These are phyloP conservation scores for Noctilio leporinus DNA, from an alignment of 2,113 vertebrate species.

Conservation along the genomic window DNA sequence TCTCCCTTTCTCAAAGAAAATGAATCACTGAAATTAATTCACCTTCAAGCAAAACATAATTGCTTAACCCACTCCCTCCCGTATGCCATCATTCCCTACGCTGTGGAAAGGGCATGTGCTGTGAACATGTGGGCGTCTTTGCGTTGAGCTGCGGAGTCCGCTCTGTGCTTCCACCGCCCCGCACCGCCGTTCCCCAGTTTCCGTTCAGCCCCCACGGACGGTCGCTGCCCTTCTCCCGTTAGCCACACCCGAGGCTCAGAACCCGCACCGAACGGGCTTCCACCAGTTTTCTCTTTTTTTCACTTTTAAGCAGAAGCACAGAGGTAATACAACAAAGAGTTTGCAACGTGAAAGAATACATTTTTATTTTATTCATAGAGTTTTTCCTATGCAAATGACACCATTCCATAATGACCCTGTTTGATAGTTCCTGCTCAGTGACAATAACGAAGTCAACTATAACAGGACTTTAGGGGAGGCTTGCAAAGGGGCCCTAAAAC, in stretches of 20 bases:
- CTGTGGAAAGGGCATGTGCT: not conserved
- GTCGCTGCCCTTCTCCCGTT: not conserved
- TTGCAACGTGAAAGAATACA: not conserved
- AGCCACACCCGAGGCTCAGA: not conserved
- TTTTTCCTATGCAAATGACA: not conserved
- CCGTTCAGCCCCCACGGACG: not conserved
- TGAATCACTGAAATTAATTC: conserved; percentile 57
- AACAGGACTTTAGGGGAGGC: not conserved
- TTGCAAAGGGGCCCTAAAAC: not conserved
- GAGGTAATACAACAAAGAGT: not conserved
- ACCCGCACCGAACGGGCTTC: not conserved
- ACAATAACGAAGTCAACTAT: not conserved
- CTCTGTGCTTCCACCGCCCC: not conserved
- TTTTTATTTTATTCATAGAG: not conserved
- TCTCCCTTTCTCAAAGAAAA: not conserved
- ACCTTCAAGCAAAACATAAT: not conserved
- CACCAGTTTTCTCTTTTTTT: not conserved
- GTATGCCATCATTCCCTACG: not conserved
- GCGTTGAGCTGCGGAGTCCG: not conserved
- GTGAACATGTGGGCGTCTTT: not conserved
- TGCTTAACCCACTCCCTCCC: not conserved
- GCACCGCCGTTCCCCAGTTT: not conserved
- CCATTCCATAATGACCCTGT: not conserved
- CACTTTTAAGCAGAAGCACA: not conserved
- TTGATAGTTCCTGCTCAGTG: not conserved